Conservation (phyloP, 2,113 vertebrate genomes). For the Poeciliopsis retropinna region DNA sequence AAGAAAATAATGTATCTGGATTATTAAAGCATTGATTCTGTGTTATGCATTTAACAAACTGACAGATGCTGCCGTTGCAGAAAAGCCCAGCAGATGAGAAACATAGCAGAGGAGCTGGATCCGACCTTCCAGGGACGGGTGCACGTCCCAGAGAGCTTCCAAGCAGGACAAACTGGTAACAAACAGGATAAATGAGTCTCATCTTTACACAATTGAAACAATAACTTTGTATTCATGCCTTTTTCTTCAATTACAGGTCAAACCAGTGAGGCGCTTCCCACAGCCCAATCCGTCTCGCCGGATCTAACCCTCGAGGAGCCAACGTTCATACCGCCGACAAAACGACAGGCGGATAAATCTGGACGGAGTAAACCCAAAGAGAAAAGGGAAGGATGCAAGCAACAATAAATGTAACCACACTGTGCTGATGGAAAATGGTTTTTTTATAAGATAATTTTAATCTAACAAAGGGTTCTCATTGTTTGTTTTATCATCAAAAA, state of each 20-base stretch:
- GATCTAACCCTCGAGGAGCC: conserved; percentile 73
- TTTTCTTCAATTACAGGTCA: conserved; percentile 25
- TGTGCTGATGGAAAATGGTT: not conserved
- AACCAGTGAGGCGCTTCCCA: conserved; percentile 29
- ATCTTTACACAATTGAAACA: conserved; percentile 4
- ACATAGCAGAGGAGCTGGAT: conserved; percentile 81
- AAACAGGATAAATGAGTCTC: not conserved
- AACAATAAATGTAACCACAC: conserved; percentile 64
- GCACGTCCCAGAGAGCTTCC: conserved; percentile 27
- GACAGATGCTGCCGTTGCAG: conserved; percentile 31
- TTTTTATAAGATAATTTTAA: conserved; percentile 23
- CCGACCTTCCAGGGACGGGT: conserved; percentile 79
- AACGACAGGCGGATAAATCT: conserved; percentile 77
- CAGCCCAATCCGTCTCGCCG: conserved; percentile 47
- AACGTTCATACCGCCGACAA: conserved; percentile 81
- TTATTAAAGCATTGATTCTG: not conserved
- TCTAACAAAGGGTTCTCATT: conserved; percentile 16
- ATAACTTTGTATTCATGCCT: not conserved
- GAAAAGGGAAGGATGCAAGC: conserved; percentile 84
- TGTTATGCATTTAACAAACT: not conserved
- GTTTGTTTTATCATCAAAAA: conserved; percentile 14
- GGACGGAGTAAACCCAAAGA: conserved; percentile 78
- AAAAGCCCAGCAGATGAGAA: conserved; percentile 65
- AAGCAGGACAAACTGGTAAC: conserved; percentile 47
- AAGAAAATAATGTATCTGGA: conserved; percentile 15